Conservation (phyloP, 2,797 vertebrate species). For the Sylvilagus floridanus region DNA sequence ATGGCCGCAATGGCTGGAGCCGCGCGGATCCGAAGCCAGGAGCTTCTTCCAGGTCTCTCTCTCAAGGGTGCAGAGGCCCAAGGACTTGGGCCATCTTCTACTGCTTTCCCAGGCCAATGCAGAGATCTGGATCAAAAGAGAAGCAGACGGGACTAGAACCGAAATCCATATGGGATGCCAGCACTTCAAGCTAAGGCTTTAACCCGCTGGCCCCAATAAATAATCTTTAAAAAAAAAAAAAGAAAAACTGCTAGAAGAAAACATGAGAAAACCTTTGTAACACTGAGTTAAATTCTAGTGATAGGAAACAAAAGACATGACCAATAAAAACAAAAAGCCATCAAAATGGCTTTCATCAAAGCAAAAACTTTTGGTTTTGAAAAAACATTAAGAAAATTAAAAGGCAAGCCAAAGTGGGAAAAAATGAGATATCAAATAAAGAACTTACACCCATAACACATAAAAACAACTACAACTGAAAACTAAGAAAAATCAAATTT, state of each 20-base stretch:
- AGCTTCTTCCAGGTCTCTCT: too few species aligned
- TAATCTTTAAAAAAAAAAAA: too few species aligned
- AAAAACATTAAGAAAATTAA: conserved; percentile 42
- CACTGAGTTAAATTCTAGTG: neutral
- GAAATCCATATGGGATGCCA: too few species aligned
- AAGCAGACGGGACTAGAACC: too few species aligned
- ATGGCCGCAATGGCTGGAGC: too few species aligned
- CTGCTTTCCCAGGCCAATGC: too few species aligned
- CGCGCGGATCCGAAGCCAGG: too few species aligned
- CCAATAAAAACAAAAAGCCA: conserved; percentile 1
- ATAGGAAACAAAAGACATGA: conserved; percentile 37
- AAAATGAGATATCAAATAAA: conserved; percentile 13
- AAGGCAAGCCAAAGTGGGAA: neutral
- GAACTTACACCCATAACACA: neutral
- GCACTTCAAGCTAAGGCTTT: too few species aligned
- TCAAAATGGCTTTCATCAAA: neutral
- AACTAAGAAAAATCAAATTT: conserved; percentile 29
- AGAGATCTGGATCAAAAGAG: too few species aligned
- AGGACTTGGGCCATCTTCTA: too few species aligned
- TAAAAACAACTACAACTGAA: neutral
- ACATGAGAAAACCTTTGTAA: conserved; percentile 9
- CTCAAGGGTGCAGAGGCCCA: too few species aligned
- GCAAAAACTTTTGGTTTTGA: conserved; percentile 1
- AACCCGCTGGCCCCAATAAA: too few species aligned
- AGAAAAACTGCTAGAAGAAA: neutral